Evolutionary conservation across 1,140 invertebrate genomes (phyloP), one percentile per base, ranked within the genome.

Genomic region (Ephestia elutella): DNA sequence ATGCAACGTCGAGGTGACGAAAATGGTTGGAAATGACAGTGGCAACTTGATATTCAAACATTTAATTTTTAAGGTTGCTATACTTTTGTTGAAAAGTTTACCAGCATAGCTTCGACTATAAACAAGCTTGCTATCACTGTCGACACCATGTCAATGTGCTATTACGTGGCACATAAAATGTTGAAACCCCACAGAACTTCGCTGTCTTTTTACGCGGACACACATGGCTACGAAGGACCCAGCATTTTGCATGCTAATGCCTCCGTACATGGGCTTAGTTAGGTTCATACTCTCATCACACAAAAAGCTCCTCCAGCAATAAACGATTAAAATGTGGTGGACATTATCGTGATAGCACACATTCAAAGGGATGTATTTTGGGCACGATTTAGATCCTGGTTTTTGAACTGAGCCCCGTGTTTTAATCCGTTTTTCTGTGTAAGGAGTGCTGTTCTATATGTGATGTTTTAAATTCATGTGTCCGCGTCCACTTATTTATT

Each of bases 401-500:
- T n/a, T n/a, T n/a, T n/a, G n/a, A n/a, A n/a, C n/a, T n/a, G n/a
- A n/a, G n/a, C n/a, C n/a, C 30, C 38, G n/a, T 44, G 15, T 44
- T 44, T 15, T n/a, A 15, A 15, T 44, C 15, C n/a, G n/a, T 44
- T 3, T 44, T 44, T 44, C 38, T 17, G 13, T 1, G 15, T n/a
- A 5, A 4, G 38, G 13, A 44, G n/a, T 13, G 38, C 30, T 32
- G 15, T 44, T 44, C 15, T n/a, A 2, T 1, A 44, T 15, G n/a
- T 25, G 21, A 7, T 7, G n/a, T 5, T 15, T 15, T 13, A 53
- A 5, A 25, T n/a, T 13, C 20, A 19, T 20, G 54, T 38, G 54
- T 35, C 35, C 19, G 38, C 25, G 54, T 56, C 21, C 19, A 25
- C 54, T 76, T 67, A 60, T 71, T 72, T 72, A 71, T 32, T 65